phyloP scores from a whole-genome alignment of 2,113 vertebrate species.

The Pyrgilauda ruficollis region DNA sequence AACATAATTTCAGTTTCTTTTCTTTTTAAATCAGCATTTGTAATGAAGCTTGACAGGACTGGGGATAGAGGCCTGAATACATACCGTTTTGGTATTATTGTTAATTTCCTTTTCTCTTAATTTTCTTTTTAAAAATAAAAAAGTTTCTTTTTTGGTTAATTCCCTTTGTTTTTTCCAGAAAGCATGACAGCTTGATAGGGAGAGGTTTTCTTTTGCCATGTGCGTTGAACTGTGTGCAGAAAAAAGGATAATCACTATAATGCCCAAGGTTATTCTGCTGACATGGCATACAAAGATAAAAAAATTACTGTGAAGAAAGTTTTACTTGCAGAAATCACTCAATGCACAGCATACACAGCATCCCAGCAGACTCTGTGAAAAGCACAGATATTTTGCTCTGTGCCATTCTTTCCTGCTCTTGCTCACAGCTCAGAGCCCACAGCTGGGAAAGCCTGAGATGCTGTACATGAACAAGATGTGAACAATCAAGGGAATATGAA shows the following conservation, averaged over 20 bases:
- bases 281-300: neutral
- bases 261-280: neutral
- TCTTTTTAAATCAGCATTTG: neutral
- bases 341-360: neutral
- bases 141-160: neutral
- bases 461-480: neutral
- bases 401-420: neutral
- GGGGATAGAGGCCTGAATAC: neutral
- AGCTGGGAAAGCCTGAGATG: neutral
- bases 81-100: neutral
- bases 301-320: neutral
- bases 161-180: neutral
- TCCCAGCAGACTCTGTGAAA: neutral
- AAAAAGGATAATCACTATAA: neutral
- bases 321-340: neutral
- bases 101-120: neutral
- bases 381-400: neutral
- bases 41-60: neutral
- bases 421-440: neutral
- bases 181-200: neutral
- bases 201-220: neutral
- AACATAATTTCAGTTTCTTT: neutral
- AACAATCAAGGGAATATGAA: neutral
- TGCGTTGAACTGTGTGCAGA: fast-evolving
- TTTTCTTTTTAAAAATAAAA: neutral